These are phyloP conservation scores for Papilio polyxenes DNA, from an alignment of 1,140 invertebrate species.

Conservation along the genomic window DNA sequence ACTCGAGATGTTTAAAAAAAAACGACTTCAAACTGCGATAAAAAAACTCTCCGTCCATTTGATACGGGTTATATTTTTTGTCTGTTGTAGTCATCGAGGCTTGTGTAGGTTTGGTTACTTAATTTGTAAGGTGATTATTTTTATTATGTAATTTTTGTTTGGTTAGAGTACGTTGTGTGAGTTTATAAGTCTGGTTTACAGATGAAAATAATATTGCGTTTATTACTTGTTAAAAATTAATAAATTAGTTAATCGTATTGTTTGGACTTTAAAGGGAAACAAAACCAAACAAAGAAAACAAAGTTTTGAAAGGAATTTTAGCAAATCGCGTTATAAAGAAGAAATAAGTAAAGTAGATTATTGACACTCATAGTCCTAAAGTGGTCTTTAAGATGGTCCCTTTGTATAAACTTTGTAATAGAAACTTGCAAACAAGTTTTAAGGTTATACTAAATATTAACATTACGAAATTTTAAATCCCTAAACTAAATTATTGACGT, in stretches of 20 bases:
- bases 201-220: not conserved
- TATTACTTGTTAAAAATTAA: too few species aligned
- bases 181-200: not conserved
- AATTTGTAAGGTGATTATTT: not conserved
- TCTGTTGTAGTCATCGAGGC: not conserved
- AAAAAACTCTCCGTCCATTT: not conserved
- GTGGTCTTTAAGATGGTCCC: too few species aligned
- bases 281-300: too few species aligned
- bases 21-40: not conserved
- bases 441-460: not conserved
- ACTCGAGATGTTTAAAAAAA: conserved; percentile 1
- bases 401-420: not conserved
- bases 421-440: not conserved
- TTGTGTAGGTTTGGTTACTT: not conserved
- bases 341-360: too few species aligned
- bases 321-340: too few species aligned
- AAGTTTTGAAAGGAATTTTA: too few species aligned
- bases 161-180: not conserved
- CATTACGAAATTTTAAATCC: not conserved
- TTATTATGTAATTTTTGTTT: not conserved
- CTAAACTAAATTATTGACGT: not conserved
- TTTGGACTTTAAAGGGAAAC: too few species aligned
- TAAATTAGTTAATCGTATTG: too few species aligned
- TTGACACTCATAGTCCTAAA: too few species aligned
- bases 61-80: conserved; percentile 7